phyloP scores from a whole-genome alignment of 1,140 invertebrate species.

The Drosophila pandora region DNA sequence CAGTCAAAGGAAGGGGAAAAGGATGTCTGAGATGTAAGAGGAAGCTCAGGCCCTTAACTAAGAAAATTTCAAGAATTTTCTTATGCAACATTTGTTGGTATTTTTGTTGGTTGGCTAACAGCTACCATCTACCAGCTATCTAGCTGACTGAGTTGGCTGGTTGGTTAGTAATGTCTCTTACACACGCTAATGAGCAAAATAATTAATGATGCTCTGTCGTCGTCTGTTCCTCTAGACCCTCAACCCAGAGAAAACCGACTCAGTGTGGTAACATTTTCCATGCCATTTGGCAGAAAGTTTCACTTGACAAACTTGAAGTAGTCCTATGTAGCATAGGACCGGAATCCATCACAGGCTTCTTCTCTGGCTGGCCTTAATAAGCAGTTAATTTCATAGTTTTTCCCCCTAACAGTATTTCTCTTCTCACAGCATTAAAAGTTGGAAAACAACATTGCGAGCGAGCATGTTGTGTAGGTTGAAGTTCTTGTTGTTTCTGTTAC shows the following conservation, averaged over 20 bases:
- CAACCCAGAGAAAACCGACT: background rate
- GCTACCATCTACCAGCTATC: conserved; percentile 1
- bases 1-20: conserved; percentile 8
- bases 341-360: conserved; percentile 28
- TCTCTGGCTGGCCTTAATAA: conserved; percentile 63
- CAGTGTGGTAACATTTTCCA: conserved; percentile 69
- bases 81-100: conserved; percentile 20
- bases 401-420: conserved; percentile 17
- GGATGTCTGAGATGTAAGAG: conserved; percentile 26
- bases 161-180: conserved; percentile 52
- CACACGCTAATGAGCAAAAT: conserved; percentile 77
- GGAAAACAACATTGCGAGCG: conserved; percentile 66
- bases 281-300: conserved; percentile 79
- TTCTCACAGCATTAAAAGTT: conserved; percentile 42
- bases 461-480: conserved; percentile 46
- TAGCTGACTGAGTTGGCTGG: conserved; percentile 1
- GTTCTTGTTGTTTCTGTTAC: background rate
- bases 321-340: conserved; percentile 10
- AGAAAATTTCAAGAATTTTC: conserved; percentile 54
- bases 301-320: conserved; percentile 76
- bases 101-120: conserved; percentile 11
- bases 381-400: conserved; percentile 80
- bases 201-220: conserved; percentile 72
- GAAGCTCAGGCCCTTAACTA: conserved; percentile 38
- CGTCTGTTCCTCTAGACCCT: conserved; percentile 17